These are phyloP conservation scores for Scolopax bukidnonensis DNA, from an alignment of 2,797 vertebrate genomes.

Conservation along the genomic window DNA sequence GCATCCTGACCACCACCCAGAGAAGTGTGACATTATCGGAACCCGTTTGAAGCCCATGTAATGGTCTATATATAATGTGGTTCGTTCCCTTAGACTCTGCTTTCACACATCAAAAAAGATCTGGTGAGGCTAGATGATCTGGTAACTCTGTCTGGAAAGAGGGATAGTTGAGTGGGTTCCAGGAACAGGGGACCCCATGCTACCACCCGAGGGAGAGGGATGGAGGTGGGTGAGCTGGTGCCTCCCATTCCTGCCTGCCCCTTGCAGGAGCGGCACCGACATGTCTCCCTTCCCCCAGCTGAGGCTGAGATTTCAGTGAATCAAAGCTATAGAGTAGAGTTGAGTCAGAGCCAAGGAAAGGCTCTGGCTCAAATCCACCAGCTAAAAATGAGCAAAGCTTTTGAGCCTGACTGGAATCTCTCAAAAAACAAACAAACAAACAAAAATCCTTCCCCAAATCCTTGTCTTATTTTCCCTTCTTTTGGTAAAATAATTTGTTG, in stretches of 20 bases:
- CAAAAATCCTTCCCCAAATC: not conserved
- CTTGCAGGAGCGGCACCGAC: not conserved
- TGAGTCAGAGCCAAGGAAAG: constrained; percentile 60
- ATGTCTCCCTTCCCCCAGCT: constrained; percentile 35
- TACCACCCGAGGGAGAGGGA: not conserved
- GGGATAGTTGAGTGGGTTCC: not conserved
- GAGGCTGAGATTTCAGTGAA: constrained; percentile 29
- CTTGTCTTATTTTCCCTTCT: not conserved
- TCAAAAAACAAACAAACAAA: constrained; percentile 57
- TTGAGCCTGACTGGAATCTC: constrained; percentile 54
- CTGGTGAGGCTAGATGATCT: not conserved
- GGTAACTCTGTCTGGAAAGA: not conserved
- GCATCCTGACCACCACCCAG: not conserved
- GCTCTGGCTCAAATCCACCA: constrained; percentile 50
- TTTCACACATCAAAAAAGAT: not conserved
- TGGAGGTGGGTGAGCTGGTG: not conserved
- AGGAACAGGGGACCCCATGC: not conserved
- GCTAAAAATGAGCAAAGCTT: constrained; percentile 64
- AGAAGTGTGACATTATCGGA: not conserved
- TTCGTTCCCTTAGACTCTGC: accelerated
- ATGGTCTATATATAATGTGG: not conserved
- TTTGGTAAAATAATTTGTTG: not conserved
- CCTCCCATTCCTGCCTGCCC: not conserved
- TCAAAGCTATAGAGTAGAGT: constrained; percentile 52
- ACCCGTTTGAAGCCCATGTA: accelerated